phyloP scores from a whole-genome alignment of 64 coral and sea anemone species.

The Montipora capricornis region DNA sequence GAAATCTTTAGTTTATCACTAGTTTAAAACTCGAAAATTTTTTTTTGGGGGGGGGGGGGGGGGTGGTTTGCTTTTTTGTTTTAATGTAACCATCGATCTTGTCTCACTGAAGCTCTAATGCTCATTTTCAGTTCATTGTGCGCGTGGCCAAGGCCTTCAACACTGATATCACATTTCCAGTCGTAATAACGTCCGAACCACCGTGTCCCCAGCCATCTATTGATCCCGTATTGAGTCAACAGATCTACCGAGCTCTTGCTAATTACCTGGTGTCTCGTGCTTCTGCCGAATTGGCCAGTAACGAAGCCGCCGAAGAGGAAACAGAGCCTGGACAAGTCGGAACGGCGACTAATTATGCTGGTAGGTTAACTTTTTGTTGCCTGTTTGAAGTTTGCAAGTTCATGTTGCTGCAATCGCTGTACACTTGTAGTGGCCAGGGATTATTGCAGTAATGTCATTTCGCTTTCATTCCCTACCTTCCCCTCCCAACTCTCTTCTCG shows the following conservation, averaged over 20 bases:
- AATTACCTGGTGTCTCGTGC: constrained; percentile 37
- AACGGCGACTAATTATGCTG: background rate
- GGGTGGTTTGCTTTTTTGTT: background rate
- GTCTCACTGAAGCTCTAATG: background rate
- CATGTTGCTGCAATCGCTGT: background rate
- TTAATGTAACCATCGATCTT: background rate
- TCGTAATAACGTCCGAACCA: constrained; percentile 12
- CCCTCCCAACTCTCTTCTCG: too few species aligned
- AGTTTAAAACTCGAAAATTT: too few species aligned
- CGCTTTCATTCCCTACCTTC: too few species aligned
- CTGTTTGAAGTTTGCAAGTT: background rate
- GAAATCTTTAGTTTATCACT: too few species aligned
- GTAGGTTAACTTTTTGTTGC: background rate
- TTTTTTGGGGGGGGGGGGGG: too few species aligned
- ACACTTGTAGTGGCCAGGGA: background rate
- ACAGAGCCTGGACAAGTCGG: background rate
- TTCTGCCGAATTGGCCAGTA: constrained; percentile 23
- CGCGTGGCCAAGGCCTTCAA: constrained; percentile 27
- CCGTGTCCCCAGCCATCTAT: background rate
- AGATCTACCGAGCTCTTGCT: constrained; percentile 34
- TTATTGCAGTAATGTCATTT: background rate
- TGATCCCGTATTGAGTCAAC: constrained; percentile 15
- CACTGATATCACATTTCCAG: constrained; percentile 18
- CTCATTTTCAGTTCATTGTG: constrained; percentile 19
- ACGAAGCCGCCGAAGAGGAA: constrained; percentile 7